Base-by-base conservation (phyloP, 1,140 invertebrate species). In the Eriocheir sinensis region DNA sequence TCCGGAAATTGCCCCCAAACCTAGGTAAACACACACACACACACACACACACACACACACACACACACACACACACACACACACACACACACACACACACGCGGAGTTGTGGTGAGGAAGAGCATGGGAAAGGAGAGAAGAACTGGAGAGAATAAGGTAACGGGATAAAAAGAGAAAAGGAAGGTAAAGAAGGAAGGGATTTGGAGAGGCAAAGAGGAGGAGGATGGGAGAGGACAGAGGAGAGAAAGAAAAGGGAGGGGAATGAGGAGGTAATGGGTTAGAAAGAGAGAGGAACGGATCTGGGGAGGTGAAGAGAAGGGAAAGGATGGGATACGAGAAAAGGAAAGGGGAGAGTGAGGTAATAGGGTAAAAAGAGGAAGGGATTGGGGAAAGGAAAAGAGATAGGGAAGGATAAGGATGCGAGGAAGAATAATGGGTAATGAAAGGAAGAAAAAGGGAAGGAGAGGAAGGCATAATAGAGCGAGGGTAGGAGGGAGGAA, bases 321-420 rank as follows among this genome's bases (percentile, higher is more conserved):
- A n/a, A n/a, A n/a, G n/a, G n/a, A n/a, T n/a, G n/a, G n/a, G n/a
- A n/a, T n/a, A n/a, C n/a, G n/a, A n/a, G n/a, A n/a, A 72, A 72
- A 15, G 60, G 60, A 72, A 72, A 15, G 12, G 60, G 12, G n/a
- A 72, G n/a, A n/a, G 60, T n/a, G 12, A n/a, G 60, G 60, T 15
- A 72, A 72, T 72, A n/a, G 60, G 60, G n/a, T 72, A n/a, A n/a
- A 72, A n/a, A 72, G 60, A n/a, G 60, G 12, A n/a, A 72, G 60
- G n/a, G n/a, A 72, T 72, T 72, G 12, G 60, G 60, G 12, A 15
- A 72, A 72, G n/a, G n/a, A 72, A 15, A 72, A 72, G 60, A 72
- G 60, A 72, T 72, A n/a, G 60, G 60, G 60, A 72, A 72, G 60
- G 60, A 72, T 15, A n/a, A n/a, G 60, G n/a, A n/a, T 15, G n/a